Conservation (phyloP, 1,140 invertebrate species). For the Myzus persicae region DNA sequence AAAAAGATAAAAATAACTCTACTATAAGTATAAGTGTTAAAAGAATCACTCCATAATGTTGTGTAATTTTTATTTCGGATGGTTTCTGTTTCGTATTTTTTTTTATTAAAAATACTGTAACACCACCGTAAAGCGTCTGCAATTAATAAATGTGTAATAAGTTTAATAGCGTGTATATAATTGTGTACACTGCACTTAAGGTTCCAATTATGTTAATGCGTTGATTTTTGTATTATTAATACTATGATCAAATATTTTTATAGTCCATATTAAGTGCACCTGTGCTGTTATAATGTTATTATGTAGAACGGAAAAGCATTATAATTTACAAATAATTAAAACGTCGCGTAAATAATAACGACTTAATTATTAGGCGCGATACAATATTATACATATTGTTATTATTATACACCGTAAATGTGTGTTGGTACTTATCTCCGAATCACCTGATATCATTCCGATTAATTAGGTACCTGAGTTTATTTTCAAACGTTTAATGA, state of each 20-base stretch:
- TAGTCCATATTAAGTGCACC: neutral
- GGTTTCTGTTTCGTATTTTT: neutral
- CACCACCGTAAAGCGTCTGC: neutral
- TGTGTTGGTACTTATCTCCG: neutral
- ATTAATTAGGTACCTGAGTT: neutral
- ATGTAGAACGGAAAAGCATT: neutral
- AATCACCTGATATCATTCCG: neutral
- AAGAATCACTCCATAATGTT: neutral
- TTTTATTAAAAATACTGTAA: neutral
- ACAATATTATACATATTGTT: neutral
- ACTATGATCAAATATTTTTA: conserved; percentile 2
- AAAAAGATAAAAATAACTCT: neutral
- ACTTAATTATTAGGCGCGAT: neutral
- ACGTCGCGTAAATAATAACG: neutral
- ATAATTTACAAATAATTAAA: conserved; percentile 20
- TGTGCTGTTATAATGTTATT: neutral
- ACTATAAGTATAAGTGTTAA: neutral
- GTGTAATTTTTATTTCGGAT: neutral
- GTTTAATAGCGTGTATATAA: neutral
- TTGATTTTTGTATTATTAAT: conserved; percentile 5
- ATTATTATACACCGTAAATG: neutral
- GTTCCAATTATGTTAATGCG: conserved; percentile 36
- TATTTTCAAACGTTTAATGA: neutral
- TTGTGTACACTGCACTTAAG: neutral
- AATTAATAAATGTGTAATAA: neutral